These are phyloP conservation scores for Drepana arcuata DNA, from an alignment of 1,140 invertebrate genomes.

Conservation along the genomic window DNA sequence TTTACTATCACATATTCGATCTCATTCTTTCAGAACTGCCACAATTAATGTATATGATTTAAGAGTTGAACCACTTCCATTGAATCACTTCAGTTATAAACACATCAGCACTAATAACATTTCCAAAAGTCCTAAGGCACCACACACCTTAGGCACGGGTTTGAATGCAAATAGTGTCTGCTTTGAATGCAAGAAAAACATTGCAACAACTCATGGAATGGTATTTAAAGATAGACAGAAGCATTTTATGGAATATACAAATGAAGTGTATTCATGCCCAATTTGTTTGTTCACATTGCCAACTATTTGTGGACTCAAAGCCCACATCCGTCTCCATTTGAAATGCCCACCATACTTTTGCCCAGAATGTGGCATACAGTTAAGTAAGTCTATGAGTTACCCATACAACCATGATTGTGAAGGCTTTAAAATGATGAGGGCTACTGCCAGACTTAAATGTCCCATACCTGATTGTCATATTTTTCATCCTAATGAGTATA, in stretches of 20 bases:
- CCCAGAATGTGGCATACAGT: constrained; percentile 67
- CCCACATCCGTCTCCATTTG: constrained; percentile 65
- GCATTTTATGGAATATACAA: constrained; percentile 44
- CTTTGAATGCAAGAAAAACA: constrained; percentile 39
- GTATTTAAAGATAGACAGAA: constrained; percentile 34
- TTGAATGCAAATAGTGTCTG: constrained; percentile 16
- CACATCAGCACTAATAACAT: not conserved
- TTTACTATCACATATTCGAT: constrained; percentile 54
- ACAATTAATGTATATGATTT: constrained; percentile 57
- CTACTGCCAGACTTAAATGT: constrained; percentile 56
- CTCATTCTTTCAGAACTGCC: constrained; percentile 55
- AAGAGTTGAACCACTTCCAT: constrained; percentile 50
- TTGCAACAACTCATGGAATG: constrained; percentile 13
- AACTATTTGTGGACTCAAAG: constrained; percentile 55
- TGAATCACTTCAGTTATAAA: constrained; percentile 13
- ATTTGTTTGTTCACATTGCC: constrained; percentile 65
- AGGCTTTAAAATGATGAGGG: constrained; percentile 67
- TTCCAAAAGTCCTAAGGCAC: not conserved
- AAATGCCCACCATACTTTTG: constrained; percentile 61
- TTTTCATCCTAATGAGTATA: constrained; percentile 55
- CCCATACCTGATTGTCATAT: constrained; percentile 43
- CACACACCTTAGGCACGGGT: not conserved
- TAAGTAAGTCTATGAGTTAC: constrained; percentile 33
- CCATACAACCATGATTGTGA: constrained; percentile 66
- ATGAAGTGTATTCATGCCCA: constrained; percentile 35